Percentiles rank a stretch among this genome's conserved stretches.
Conservation (phyloP, 2,797 vertebrate genomes). For the Rhyacichthys aspro region DNA sequence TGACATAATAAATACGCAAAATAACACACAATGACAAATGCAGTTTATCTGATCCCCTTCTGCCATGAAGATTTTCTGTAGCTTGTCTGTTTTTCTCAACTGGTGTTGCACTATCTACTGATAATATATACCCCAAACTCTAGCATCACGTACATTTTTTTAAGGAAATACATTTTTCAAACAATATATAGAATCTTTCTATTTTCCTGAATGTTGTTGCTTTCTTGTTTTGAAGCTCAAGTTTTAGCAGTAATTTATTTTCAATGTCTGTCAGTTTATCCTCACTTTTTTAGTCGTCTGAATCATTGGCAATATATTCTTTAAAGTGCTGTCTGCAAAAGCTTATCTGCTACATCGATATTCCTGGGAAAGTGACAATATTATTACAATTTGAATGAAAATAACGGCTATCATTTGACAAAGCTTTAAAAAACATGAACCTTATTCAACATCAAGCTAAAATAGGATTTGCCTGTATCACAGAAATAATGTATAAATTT, state of each 20-base stretch:
- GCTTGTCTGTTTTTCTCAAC: too few species aligned
- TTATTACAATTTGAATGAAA: conserved; percentile 88
- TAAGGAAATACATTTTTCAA: background rate
- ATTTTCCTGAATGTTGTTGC: background rate
- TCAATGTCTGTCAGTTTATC: conserved; percentile 41
- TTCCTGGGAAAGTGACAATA: conserved; percentile 84
- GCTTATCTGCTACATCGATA: conserved; percentile 79
- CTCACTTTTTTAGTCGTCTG: conserved; percentile 12
- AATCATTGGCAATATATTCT: conserved; percentile 52
- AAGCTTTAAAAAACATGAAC: conserved; percentile 89
- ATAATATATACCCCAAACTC: too few species aligned
- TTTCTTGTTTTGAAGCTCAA: background rate
- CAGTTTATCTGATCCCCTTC: too few species aligned
- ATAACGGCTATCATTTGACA: conserved; percentile 84
- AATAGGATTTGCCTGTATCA: conserved; percentile 76
- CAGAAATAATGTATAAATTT: conserved; percentile 82
- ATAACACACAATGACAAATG: too few species aligned
- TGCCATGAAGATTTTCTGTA: too few species aligned
- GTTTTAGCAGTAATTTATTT: conserved; percentile 39
- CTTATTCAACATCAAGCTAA: conserved; percentile 75
- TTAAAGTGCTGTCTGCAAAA: conserved; percentile 47
- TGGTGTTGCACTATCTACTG: too few species aligned
- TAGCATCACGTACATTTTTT: background rate
- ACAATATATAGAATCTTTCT: background rate
- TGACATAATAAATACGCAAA: too few species aligned